Conservation (phyloP, 92 coral and sea anemone genomes). For the Porites divaricata region DNA sequence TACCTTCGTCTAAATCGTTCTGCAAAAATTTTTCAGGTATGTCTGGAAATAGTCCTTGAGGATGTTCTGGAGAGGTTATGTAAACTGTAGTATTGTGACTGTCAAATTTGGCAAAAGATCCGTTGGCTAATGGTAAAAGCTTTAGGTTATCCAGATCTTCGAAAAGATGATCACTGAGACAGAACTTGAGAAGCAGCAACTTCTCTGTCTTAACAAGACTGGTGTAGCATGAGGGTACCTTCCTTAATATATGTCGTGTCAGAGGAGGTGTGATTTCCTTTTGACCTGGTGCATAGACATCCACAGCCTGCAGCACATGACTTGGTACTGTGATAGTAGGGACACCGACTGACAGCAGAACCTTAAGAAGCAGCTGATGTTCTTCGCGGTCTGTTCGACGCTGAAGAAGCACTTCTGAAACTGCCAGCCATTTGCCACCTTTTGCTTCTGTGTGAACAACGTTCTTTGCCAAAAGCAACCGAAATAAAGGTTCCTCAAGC, state of each 20-base stretch:
- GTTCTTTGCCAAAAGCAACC: constrained; percentile 16
- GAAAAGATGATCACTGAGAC: constrained; percentile 59
- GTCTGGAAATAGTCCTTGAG: constrained; percentile 79
- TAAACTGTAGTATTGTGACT: constrained; percentile 25
- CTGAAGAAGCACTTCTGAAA: constrained; percentile 45
- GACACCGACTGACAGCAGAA: constrained; percentile 27
- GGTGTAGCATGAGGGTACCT: constrained; percentile 22
- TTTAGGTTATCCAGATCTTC: constrained; percentile 57
- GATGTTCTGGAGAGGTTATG: constrained; percentile 68
- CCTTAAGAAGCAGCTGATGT: constrained; percentile 30
- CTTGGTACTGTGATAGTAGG: constrained; percentile 55
- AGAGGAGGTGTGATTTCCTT: neutral
- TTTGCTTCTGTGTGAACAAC: constrained; percentile 53
- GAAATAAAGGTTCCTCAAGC: constrained; percentile 43
- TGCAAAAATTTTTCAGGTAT: constrained; percentile 62
- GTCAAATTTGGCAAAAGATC: constrained; percentile 53
- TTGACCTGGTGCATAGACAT: neutral
- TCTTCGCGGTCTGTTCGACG: neutral
- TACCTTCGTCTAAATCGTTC: constrained; percentile 31
- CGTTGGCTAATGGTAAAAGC: constrained; percentile 75
- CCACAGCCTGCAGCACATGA: constrained; percentile 49
- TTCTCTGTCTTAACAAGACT: constrained; percentile 45
- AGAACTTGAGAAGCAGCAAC: constrained; percentile 64
- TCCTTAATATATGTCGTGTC: neutral
- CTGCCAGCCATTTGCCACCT: constrained; percentile 63